Conservation (phyloP, 2,113 vertebrate species). For the Xenopus laevis region DNA sequence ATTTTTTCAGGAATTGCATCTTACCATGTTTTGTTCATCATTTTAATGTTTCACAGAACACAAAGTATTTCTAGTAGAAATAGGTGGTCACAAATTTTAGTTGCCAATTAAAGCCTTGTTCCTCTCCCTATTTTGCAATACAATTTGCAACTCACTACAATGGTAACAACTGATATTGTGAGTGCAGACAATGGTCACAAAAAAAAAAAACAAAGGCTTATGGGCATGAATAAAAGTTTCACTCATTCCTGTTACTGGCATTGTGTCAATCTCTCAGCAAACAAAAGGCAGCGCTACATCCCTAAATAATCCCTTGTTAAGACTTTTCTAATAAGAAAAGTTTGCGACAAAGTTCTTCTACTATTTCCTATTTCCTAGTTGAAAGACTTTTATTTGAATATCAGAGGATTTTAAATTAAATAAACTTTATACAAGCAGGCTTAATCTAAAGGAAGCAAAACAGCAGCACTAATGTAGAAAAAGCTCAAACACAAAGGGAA, state of each 20-base stretch:
- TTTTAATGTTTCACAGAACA: too few relatives aligned
- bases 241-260: slow-evolving; percentile 54
- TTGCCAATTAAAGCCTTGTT: too few relatives aligned
- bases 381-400: neutral
- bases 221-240: slow-evolving; percentile 51
- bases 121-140: too few relatives aligned
- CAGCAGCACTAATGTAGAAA: slow-evolving; percentile 31
- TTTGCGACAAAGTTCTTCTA: slow-evolving; percentile 47
- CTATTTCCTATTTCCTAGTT: slow-evolving; percentile 23
- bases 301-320: slow-evolving; percentile 56
- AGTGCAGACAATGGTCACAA: slow-evolving; percentile 53
- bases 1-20: too few relatives aligned
- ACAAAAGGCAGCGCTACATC: slow-evolving; percentile 57
- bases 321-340: slow-evolving; percentile 55
- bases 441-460: slow-evolving; percentile 33
- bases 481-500: slow-evolving; percentile 12
- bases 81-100: neutral
- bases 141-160: slow-evolving; percentile 51
- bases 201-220: slow-evolving; percentile 50
- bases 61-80: neutral
- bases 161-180: slow-evolving; percentile 48
- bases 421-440: slow-evolving; percentile 8
- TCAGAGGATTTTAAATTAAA: neutral
- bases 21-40: too few relatives aligned
- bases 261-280: slow-evolving; percentile 55